Conservation (phyloP, 2,888 invertebrate species). For the Belgica antarctica region DNA sequence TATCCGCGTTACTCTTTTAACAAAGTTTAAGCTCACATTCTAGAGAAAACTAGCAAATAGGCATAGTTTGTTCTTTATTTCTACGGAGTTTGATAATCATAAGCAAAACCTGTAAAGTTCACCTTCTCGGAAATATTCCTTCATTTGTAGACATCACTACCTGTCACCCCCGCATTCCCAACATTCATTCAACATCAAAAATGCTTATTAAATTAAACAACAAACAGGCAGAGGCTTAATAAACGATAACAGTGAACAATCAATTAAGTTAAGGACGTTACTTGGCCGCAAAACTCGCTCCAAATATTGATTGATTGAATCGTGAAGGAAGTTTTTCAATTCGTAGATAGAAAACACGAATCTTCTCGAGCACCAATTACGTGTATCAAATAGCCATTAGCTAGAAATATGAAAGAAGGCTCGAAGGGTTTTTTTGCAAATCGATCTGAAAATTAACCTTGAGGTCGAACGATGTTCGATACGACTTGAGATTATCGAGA, state of each 20-base stretch:
- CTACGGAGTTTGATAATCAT: too few species aligned
- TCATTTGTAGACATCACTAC: too few species aligned
- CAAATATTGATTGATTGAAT: constrained; percentile 21
- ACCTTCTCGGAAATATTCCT: too few species aligned
- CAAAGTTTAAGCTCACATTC: too few species aligned
- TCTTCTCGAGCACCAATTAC: constrained; percentile 1
- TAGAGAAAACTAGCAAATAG: too few species aligned
- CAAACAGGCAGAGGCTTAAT: constrained; percentile 4
- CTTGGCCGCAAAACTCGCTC: neutral
- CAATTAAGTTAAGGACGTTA: neutral
- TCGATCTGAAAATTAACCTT: too few species aligned
- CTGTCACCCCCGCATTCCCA: too few species aligned
- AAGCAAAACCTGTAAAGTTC: too few species aligned
- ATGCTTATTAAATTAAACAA: neutral
- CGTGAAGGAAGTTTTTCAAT: neutral
- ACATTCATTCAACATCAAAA: too few species aligned
- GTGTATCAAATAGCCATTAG: neutral
- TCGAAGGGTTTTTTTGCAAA: too few species aligned
- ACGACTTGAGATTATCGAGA: neutral
- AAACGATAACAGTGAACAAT: neutral
- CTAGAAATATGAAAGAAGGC: neutral
- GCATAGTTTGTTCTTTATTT: too few species aligned
- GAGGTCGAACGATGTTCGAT: neutral
- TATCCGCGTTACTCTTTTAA: too few species aligned
- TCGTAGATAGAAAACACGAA: neutral